Evolutionary conservation across 1,140 invertebrate genomes (phyloP), one percentile per base, ranked within the genome.

Genomic region (Potamilus streckersoni): DNA sequence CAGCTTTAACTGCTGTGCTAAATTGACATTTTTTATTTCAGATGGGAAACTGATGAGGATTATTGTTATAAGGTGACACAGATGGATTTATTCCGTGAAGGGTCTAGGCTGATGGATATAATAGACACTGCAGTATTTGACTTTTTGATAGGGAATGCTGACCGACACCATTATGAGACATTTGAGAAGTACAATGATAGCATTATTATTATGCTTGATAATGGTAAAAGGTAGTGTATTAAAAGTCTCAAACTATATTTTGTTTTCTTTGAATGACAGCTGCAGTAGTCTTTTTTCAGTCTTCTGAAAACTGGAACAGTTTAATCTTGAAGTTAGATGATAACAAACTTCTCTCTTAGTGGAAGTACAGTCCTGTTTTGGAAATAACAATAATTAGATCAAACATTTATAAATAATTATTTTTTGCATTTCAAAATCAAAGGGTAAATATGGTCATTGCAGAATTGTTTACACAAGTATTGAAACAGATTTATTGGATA

Each of bases 61-160:
- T 97, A 95, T 90, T 98, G 96, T 92, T 92, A 93, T 90, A 92
- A 94, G 82, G 82, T 85, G 74, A 71, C 80, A 31, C 80, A 75
- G 17, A 69, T 85, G n/a, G 69, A 82, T 19, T 83, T 84, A 76
- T 87, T 77, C 88, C 74, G 75, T n/a, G 73, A 64, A 31, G 86
- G 86, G 55, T 83, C 82, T n/a, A 91, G 94, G 64, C 89, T 98
- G 49, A 90, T 97, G 67, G 96, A 98, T 90, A 91, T 98, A 60
- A 92, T 98, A 71, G 96, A 98, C 89, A 93, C 94, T 19, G 91
- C 95, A 2, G 93, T 98, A 78, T 97, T 98, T 88, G 97, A 98
- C 90, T 98, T 96, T 90, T 90, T 98, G 2, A 94, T 97, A 87
- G 96, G 96, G 87, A 98, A 98, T 91, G 97, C 96, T 2, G 97